Base-by-base conservation (phyloP, 1,140 invertebrate species). In the Melanaphis sacchari region DNA sequence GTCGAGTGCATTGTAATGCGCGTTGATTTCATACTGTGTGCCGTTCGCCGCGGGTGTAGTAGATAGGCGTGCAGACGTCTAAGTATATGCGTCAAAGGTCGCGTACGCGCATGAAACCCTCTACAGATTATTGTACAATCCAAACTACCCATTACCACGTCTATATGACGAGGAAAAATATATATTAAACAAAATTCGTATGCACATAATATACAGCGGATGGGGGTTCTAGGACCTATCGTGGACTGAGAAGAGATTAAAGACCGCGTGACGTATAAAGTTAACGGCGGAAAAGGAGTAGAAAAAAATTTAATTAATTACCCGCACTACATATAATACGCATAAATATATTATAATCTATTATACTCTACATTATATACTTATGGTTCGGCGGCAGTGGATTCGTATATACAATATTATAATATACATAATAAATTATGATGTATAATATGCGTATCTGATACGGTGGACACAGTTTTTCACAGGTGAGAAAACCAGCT, bases 71-170 rank as follows among this genome's bases (percentile, higher is more conserved):
- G n/a, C 31, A n/a, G n/a, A n/a, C 59, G 59, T 76, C 59, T n/a
- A 76, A 76, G 59, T 76, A 76, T 76, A 76, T 76, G 59, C 59
- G 59, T 76, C 59, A 76, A 76, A 76, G 59, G 59, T 76, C 59
- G 59, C 59, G n/a, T 15, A 76, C 59, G 15, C 31, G 59, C 31
- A 76, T n/a, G 21, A 76, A 76, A n/a, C 59, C n/a, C 59, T 76
- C 59, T n/a, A 76, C 31, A 76, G 31, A 76, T 18, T n/a, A 76
- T 76, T 76, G 31, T 76, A 6, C 59, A 24, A n/a, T 5, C 31
- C 31, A 0, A n/a, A n/a, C n/a, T 26, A 31, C 15, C 15, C 59
- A n/a, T 11, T 18, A 21, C 59, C 59, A 11, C 31, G 26, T 26
- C 24, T 54, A n/a, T n/a, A 18, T n/a, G 15, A 76, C 11, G 31